Base-by-base conservation (phyloP, 2,113 vertebrate species). In the Fukomys damarensis region DNA sequence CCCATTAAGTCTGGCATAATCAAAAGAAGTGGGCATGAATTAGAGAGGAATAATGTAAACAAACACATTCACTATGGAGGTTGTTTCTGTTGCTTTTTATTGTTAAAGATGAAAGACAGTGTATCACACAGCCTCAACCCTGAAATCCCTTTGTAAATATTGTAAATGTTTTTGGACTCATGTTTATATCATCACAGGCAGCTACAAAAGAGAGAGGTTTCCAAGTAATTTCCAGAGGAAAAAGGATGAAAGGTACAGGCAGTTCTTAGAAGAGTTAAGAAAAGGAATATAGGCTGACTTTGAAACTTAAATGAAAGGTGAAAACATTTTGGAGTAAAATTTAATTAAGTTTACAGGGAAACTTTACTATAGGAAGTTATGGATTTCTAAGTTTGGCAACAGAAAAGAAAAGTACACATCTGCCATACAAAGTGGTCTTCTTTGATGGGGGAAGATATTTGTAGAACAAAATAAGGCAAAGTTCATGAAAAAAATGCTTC, bases 391-490 rank as follows among this genome's bases (percentile, higher is more conserved):
- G 8, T 52, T 1, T 38, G n/a, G 46, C 13, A 70, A 59, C 28
- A 24, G 35, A 35, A 9, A 38, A 46, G 17, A 49, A 49, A 9
- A 58, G 7, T 6, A 59, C 0, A 3, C 3, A 30, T 32, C 10
- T 70, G 2, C 28, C 17, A 3, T 26, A 70, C n/a, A 13, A 59
- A 0, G 2, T 54, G 9, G 3, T 2, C 5, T 56, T 14, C 85
- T 59, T 65, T 43, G 8, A 28, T 58, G 85, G 77, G 43, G 4
- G 4, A 87, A 89, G 19, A 81, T 5, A 54, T 46, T 58, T 63
- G 3, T 17, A 28, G 13, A 38, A 35, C 4, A 77, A 88, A 89
- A 68, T 26, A 32, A 81, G 2, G 17, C 20, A 38, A 82, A 52
- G 12, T 30, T 20, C 26, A 49, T 43, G 17, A 14, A 20, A 54